Evolutionary conservation across 1,140 invertebrate species (phyloP).

Genomic region (Forficula auricularia): DNA sequence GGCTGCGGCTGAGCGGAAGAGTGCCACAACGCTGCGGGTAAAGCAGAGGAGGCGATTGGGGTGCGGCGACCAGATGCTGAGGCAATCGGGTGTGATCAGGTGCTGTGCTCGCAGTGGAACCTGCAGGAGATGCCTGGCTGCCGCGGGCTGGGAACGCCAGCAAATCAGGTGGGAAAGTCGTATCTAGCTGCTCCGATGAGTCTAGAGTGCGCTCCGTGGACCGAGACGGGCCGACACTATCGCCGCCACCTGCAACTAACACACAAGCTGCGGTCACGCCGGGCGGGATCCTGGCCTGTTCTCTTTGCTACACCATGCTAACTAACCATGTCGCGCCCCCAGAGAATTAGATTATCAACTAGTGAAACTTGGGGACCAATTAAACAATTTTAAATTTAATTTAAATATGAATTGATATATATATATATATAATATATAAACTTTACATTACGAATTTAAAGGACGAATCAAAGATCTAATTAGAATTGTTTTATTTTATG

Average conservation of each 20-base stretch:
- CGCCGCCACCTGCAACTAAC: background rate
- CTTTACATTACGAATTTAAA: too few species aligned
- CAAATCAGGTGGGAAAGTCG: constrained; percentile 56
- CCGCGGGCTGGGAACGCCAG: constrained; percentile 53
- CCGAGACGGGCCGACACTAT: constrained; percentile 18
- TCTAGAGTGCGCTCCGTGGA: constrained; percentile 30
- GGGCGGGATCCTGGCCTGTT: constrained; percentile 7
- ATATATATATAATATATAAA: too few species aligned
- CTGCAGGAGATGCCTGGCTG: constrained; percentile 46
- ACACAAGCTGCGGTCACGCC: constrained; percentile 10
- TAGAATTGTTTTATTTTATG: too few species aligned
- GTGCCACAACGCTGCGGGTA: constrained; percentile 40
- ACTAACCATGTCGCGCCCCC: background rate
- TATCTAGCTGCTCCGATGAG: constrained; percentile 20
- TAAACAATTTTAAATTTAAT: too few species aligned
- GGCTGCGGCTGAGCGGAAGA: constrained; percentile 49
- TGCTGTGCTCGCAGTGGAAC: constrained; percentile 55
- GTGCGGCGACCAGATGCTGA: constrained; percentile 30
- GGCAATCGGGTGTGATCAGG: constrained; percentile 41
- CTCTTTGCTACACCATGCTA: constrained; percentile 7
- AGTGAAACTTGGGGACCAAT: too few species aligned
- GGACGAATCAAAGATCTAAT: too few species aligned
- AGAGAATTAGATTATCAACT: too few species aligned
- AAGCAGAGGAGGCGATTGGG: constrained; percentile 31
- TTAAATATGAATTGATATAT: too few species aligned